Evolutionary conservation across 2,113 vertebrate species (phyloP).

Genomic region (Macquaria ambigua): DNA sequence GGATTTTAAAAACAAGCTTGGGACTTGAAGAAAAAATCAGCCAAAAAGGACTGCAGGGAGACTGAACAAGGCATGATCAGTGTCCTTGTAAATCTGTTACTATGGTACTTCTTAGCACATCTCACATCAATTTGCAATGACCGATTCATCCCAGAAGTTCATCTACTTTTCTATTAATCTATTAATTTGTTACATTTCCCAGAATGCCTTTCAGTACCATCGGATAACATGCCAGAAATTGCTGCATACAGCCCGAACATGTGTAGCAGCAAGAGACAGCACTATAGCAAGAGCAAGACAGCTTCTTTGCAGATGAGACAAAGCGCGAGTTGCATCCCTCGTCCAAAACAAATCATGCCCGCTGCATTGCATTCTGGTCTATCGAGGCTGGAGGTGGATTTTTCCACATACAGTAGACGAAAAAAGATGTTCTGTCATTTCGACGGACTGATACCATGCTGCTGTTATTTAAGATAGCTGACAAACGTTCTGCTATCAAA

Average conservation of each 20-base stretch:
- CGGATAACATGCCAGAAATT: neutral
- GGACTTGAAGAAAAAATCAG: neutral
- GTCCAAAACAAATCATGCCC: neutral
- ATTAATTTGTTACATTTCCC: neutral
- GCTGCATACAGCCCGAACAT: neutral
- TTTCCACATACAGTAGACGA: neutral
- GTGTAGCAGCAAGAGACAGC: neutral
- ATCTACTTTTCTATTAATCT: neutral
- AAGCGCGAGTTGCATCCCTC: neutral
- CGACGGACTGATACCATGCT: neutral
- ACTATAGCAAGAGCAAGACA: neutral
- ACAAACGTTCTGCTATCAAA: constrained; percentile 16
- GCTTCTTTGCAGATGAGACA: neutral
- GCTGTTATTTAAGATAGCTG: neutral
- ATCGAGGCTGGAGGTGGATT: neutral
- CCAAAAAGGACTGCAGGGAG: neutral
- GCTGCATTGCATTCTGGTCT: neutral
- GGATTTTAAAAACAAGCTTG: constrained; percentile 13
- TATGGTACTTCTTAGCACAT: neutral
- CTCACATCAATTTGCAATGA: neutral
- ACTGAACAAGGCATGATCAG: constrained; percentile 19
- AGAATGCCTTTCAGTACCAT: neutral
- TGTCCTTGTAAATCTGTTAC: constrained; percentile 10
- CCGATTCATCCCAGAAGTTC: neutral
- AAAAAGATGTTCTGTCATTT: neutral